Evolutionary conservation across 2,797 vertebrate species (phyloP), one percentile per base, ranked within the genome.

Genomic region (Ctenopoma kingsleyae): DNA sequence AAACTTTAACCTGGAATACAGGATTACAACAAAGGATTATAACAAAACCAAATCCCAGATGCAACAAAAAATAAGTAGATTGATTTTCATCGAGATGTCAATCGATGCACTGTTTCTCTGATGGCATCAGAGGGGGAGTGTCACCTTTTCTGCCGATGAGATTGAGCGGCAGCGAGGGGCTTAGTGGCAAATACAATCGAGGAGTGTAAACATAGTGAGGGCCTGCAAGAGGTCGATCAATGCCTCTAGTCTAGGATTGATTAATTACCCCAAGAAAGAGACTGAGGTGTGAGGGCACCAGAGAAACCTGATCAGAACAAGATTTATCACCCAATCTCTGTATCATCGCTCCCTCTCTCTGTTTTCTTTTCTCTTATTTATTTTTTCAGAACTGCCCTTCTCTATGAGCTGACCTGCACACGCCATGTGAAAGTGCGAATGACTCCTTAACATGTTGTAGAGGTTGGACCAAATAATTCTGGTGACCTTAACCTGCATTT

Each of bases 171-270:
- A 80, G 81, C 72, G 76, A 91, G 91, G 82, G 89, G 87, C 89
- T 92, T 93, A 93, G 91, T 93, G 91, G 91, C 91, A 93, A 93
- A 93, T 84, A 91, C 90, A 92, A 93, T 93, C 88, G 91, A 93
- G 91, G 85, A 92, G 90, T 86, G 91, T 93, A 92, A 90, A 93
- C 91, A 91, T 79, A 92, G 81, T 74, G 66, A 85, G 86, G 87
- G 85, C 82, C 74, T 32, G 78, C 86, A 65, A 84, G 78, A 84
- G 84, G 86, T 83, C 78, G 87, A 93, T 94, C 93, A 86, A 93
- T 93, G 85, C 66, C 87, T 83, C 77, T 80, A 92, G 92, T 93
- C 92, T 93, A 89, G 90, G 86, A 93, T 92, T 92, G 93, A 94
- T 93, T 93, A 90, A 91, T 93, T 91, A 92, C 91, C 85, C 83